Percentiles rank a stretch among this genome's conserved stretches.
These are phyloP conservation scores for Lucilia cuprina DNA, from an alignment of 1,140 invertebrate genomes.

Conservation along the genomic window DNA sequence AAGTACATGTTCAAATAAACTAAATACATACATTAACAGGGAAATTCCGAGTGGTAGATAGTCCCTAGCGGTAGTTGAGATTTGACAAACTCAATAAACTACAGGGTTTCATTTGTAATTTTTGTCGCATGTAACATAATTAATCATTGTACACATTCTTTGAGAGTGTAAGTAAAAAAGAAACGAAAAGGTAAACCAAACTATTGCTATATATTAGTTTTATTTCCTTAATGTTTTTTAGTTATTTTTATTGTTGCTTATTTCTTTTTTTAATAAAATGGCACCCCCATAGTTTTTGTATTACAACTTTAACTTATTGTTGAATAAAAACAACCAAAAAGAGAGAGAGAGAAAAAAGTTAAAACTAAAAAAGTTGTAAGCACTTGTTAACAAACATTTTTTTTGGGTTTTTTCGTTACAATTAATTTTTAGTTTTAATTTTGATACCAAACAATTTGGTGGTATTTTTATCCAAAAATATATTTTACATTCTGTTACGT, in stretches of 20 bases:
- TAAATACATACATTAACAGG: too few relatives aligned
- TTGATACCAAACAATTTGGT: background rate
- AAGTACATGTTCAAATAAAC: too few relatives aligned
- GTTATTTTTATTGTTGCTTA: background rate
- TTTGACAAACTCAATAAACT: too few relatives aligned
- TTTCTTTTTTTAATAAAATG: background rate
- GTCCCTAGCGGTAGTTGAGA: too few relatives aligned
- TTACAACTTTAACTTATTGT: background rate
- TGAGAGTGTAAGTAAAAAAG: background rate
- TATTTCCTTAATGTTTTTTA: background rate
- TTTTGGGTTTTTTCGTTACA: background rate
- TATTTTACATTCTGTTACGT: background rate
- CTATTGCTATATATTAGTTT: too few relatives aligned
- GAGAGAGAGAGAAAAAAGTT: background rate
- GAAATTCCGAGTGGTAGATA: too few relatives aligned
- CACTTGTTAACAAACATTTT: background rate
- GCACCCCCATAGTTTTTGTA: slow-evolving; percentile 5
- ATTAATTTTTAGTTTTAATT: slow-evolving; percentile 1
- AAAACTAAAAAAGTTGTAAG: background rate
- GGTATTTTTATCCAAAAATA: background rate
- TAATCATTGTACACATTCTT: too few relatives aligned
- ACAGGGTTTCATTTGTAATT: too few relatives aligned
- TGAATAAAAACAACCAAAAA: background rate
- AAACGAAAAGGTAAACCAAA: background rate
- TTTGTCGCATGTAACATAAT: too few relatives aligned